A percentile compares a stretch with the other conserved stretches of the same genome.
These are phyloP conservation scores for Antechinus flavipes DNA, from an alignment of 2,113 vertebrate genomes.

Conservation along the genomic window DNA sequence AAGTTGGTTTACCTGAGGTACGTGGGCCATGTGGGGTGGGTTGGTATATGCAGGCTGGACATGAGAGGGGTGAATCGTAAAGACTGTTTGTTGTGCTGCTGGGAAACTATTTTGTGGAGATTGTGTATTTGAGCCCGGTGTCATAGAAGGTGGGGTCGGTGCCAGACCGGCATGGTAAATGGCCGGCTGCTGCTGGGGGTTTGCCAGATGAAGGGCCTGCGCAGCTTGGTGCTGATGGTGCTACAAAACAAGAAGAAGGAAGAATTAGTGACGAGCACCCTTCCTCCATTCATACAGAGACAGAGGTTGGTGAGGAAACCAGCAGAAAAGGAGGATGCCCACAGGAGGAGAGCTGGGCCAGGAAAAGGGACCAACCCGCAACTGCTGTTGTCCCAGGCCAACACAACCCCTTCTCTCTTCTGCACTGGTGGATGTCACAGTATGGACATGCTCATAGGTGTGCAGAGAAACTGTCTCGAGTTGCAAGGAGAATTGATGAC, in stretches of 20 bases:
- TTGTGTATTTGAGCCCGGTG: constrained; percentile 96
- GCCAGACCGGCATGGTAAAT: constrained; percentile 96
- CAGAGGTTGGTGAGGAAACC: not conserved
- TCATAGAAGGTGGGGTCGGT: constrained; percentile 97
- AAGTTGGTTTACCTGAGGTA: constrained; percentile 93
- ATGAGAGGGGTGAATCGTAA: constrained; percentile 97
- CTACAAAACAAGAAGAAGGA: constrained; percentile 77
- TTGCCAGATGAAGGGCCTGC: constrained; percentile 96
- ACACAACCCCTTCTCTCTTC: too few species aligned
- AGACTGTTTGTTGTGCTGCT: constrained; percentile 95
- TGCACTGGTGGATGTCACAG: not conserved
- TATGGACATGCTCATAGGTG: not conserved
- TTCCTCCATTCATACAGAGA: not conserved
- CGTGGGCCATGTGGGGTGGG: constrained; percentile 96
- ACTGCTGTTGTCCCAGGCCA: not conserved
- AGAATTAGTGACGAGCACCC: not conserved
- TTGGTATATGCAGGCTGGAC: constrained; percentile 97
- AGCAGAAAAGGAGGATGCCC: too few species aligned
- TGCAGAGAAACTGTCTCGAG: not conserved
- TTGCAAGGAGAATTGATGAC: not conserved
- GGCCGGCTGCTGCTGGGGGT: constrained; percentile 94
- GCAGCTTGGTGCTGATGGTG: constrained; percentile 95
- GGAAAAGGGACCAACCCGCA: not conserved
- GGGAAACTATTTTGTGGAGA: constrained; percentile 97
- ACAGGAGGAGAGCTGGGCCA: too few species aligned